Evolutionary conservation across 2,888 invertebrate species (phyloP).

Genomic region (Nephrocerus scutellatus): DNA sequence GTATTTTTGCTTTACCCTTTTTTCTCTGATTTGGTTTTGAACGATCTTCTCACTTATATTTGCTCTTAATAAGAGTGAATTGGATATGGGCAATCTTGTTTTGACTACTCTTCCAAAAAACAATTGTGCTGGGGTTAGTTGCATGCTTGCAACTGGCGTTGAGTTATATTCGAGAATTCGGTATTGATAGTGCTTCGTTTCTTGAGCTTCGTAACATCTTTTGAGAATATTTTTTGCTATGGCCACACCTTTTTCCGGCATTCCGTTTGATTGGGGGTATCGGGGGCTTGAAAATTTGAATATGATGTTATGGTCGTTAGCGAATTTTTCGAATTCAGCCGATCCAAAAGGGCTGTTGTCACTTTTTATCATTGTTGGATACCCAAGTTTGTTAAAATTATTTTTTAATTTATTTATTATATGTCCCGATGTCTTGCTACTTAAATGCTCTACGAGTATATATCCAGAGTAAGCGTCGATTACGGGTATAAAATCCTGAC

Average conservation of each 20-base stretch:
- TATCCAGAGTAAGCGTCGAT: too few relatives aligned
- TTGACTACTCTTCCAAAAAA: constrained; percentile 20
- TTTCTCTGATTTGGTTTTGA: constrained; percentile 15
- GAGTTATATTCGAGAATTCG: constrained; percentile 23
- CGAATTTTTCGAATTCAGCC: constrained; percentile 12
- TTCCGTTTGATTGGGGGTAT: constrained; percentile 13
- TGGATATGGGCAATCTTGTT: constrained; percentile 17
- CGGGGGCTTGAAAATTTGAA: constrained; percentile 18
- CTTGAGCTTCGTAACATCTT: constrained; percentile 16
- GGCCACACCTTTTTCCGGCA: constrained; percentile 20
- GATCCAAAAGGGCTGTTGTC: constrained; percentile 18
- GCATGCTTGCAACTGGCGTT: constrained; percentile 18
- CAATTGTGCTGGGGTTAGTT: constrained; percentile 12
- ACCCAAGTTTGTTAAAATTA: constrained; percentile 23
- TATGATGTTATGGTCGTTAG: constrained; percentile 6
- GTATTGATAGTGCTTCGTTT: constrained; percentile 16
- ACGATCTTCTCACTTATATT: constrained; percentile 8
- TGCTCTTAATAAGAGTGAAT: constrained; percentile 13
- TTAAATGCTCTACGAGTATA: too few relatives aligned
- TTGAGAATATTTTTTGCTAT: constrained; percentile 22
- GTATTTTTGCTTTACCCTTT: constrained; percentile 19
- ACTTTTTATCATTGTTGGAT: constrained; percentile 22
- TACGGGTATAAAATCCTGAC: too few relatives aligned
- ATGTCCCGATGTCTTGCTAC: constrained; percentile 6
- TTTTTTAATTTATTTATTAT: constrained; percentile 8